These are phyloP conservation scores for Remorina albescens DNA, from an alignment of 2,797 vertebrate genomes.

Conservation along the genomic window DNA sequence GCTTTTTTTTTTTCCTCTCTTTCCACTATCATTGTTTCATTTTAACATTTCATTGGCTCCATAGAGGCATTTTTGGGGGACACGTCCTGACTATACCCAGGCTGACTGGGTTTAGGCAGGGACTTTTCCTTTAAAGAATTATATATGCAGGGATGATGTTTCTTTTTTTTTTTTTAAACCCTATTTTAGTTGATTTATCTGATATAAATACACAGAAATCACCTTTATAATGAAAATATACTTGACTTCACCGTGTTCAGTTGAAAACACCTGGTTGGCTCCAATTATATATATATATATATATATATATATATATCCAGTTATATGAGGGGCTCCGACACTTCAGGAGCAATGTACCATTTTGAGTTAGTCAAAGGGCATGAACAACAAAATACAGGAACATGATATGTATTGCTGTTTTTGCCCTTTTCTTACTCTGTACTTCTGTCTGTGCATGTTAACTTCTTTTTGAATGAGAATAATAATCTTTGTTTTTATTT, in stretches of 20 bases:
- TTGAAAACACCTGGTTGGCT: not conserved
- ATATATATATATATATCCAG: too few species aligned
- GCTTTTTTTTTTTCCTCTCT: constrained; percentile 9
- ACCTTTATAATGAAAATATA: too few species aligned
- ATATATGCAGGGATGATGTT: not conserved
- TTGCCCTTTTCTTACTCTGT: not conserved
- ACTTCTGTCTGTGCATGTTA: not conserved
- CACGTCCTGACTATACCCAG: not conserved
- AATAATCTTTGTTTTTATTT: not conserved
- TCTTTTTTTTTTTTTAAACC: not conserved
- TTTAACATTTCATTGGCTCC: not conserved
- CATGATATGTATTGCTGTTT: not conserved
- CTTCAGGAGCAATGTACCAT: not conserved
- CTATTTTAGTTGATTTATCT: not conserved
- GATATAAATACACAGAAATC: too few species aligned
- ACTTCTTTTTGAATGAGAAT: not conserved
- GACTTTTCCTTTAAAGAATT: not conserved
- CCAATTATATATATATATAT: too few species aligned
- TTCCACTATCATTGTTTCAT: constrained; percentile 47
- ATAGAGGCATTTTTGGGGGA: not conserved
- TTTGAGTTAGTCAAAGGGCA: not conserved
- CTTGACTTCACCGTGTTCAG: not conserved
- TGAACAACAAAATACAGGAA: not conserved
- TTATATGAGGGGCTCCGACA: not conserved
- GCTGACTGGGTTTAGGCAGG: too few species aligned